phyloP scores from a whole-genome alignment of 2,113 vertebrate species.

The Ifrita kowaldi region DNA sequence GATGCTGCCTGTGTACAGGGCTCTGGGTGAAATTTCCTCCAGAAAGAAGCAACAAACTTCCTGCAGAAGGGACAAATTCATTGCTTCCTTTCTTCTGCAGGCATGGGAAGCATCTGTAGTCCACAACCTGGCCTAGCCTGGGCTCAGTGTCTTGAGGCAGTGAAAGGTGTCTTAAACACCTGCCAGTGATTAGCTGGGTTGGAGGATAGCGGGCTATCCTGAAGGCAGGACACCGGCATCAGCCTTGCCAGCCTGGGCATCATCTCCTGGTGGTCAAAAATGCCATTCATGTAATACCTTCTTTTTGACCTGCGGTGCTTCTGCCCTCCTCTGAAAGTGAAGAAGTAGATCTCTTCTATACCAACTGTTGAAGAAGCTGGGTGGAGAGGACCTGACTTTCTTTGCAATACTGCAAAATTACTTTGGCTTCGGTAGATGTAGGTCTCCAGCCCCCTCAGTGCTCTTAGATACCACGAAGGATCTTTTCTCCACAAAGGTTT shows the following conservation, averaged over 20 bases:
- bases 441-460: accelerated
- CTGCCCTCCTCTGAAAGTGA: background rate
- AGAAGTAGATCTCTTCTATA: background rate
- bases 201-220: background rate
- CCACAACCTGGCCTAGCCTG: background rate
- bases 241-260: background rate
- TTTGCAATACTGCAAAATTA: background rate
- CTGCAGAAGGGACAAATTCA: background rate
- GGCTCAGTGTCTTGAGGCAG: background rate
- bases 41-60: background rate
- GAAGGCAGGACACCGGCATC: background rate
- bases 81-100: background rate
- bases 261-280: background rate
- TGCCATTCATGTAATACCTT: background rate
- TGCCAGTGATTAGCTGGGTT: background rate
- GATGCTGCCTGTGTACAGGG: background rate
- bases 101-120: background rate
- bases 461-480: background rate
- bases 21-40: background rate
- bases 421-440: background rate
- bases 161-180: background rate
- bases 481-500: background rate
- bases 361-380: background rate
- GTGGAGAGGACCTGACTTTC: background rate
- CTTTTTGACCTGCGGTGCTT: background rate